A percentile compares a stretch with the other conserved stretches of the same genome.
These are phyloP conservation scores for Cephus pygmeus DNA, from an alignment of 2,888 invertebrate genomes.

Conservation along the genomic window DNA sequence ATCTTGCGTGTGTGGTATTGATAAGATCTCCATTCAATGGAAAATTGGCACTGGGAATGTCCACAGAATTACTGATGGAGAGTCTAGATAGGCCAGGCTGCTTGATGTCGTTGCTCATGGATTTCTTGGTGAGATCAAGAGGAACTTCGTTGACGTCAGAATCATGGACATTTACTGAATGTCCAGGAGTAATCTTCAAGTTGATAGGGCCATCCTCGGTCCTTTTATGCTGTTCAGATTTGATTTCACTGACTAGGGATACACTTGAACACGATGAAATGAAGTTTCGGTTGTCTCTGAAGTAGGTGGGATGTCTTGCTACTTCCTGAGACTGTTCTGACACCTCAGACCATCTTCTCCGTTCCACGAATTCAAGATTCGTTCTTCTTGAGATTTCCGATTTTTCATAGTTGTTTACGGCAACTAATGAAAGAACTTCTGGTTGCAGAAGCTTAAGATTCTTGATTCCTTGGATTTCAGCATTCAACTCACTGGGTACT, in stretches of 20 bases:
- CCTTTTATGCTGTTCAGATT: conserved; percentile 56
- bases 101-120: conserved; percentile 39
- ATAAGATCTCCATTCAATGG: conserved; percentile 74
- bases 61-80: conserved; percentile 26
- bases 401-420: conserved; percentile 31
- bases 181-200: conserved; percentile 39
- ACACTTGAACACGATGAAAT: conserved; percentile 54
- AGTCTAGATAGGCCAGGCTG: conserved; percentile 26
- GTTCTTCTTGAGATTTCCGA: conserved; percentile 29
- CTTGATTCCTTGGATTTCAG: conserved; percentile 42
- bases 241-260: conserved; percentile 61
- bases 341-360: conserved; percentile 38
- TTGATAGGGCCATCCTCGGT: conserved; percentile 58
- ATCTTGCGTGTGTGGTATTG: conserved; percentile 66
- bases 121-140: conserved; percentile 81
- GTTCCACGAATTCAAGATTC: conserved; percentile 39
- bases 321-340: conserved; percentile 33
- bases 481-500: conserved; percentile 27
- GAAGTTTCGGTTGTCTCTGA: conserved; percentile 52
- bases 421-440: conserved; percentile 14
- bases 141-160: conserved; percentile 65
- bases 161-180: conserved; percentile 19
- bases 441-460: conserved; percentile 18
- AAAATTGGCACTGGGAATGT: conserved; percentile 67
- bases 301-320: conserved; percentile 9